A percentile compares a stretch with the other conserved stretches of the same genome.
phyloP scores from a whole-genome alignment of 2,888 invertebrate genomes.

The Agriopis leucophaearia region DNA sequence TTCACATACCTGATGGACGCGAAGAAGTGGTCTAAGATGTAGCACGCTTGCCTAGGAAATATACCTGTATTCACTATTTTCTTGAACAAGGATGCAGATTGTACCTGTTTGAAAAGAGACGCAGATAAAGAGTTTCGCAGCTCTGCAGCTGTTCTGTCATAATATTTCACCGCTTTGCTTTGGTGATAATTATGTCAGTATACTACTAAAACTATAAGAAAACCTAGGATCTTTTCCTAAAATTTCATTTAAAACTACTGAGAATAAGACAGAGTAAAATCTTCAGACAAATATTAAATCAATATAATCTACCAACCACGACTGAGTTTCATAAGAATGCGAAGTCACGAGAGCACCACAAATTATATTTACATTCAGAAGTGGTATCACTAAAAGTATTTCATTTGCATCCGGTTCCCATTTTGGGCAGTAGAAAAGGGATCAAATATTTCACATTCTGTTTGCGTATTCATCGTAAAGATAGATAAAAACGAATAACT shows the following conservation, averaged over 20 bases:
- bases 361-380: slow-evolving; percentile 18
- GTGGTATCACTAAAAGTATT: slow-evolving; percentile 19
- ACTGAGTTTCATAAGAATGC: slow-evolving; percentile 2
- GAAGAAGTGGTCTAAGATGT: too few relatives aligned
- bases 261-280: not conserved
- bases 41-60: too few relatives aligned
- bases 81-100: too few relatives aligned
- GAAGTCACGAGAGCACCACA: slow-evolving; percentile 3
- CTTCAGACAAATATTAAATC: not conserved
- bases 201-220: not conserved
- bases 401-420: slow-evolving; percentile 12
- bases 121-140: too few relatives aligned
- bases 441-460: slow-evolving; percentile 18
- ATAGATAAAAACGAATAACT: slow-evolving; percentile 14
- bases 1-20: too few relatives aligned
- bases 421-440: slow-evolving; percentile 14
- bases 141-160: too few relatives aligned
- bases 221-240: not conserved
- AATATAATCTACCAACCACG: not conserved
- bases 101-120: too few relatives aligned
- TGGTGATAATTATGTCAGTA: not conserved
- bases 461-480: slow-evolving; percentile 23
- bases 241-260: not conserved
- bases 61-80: too few relatives aligned
- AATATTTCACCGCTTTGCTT: not conserved